Conservation (phyloP, 35 echinoderm and acorn worm species). For the Lytechinus variegatus region DNA sequence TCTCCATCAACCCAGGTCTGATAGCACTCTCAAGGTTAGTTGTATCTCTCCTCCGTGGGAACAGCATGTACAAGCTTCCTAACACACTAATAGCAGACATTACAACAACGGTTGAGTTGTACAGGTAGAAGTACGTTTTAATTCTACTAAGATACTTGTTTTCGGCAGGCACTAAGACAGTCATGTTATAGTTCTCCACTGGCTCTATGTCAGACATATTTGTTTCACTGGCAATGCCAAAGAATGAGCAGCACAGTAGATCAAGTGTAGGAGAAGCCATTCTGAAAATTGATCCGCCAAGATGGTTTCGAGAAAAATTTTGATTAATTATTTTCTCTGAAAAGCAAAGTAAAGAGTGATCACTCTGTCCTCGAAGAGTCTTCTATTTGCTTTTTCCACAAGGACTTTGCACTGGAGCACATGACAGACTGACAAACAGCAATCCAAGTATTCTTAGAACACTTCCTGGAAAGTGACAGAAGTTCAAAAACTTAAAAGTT, state of each 20-base stretch:
- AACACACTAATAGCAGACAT: not conserved
- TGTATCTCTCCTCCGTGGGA: not conserved
- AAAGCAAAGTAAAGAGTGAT: not conserved
- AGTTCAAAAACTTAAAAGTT: not conserved
- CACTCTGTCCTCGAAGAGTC: not conserved
- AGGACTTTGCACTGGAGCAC: not conserved
- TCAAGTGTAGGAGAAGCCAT: slow-evolving; percentile 62
- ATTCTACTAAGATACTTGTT: not conserved
- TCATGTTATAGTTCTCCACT: no score
- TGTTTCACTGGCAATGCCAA: not conserved
- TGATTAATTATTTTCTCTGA: not conserved
- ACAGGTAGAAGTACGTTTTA: not conserved
- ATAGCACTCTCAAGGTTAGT: not conserved
- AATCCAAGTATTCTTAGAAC: not conserved
- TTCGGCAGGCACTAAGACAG: no score
- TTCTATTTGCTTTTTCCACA: not conserved
- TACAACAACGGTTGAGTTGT: not conserved
- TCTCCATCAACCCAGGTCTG: slow-evolving; percentile 15
- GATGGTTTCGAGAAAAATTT: not conserved
- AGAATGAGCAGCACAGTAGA: slow-evolving; percentile 39
- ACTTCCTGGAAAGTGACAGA: not conserved
- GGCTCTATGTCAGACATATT: not conserved
- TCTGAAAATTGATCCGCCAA: not conserved
- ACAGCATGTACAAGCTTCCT: not conserved
- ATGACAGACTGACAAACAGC: not conserved